Conservation (phyloP, 2,888 invertebrate genomes). For the Morpho deidamia region DNA sequence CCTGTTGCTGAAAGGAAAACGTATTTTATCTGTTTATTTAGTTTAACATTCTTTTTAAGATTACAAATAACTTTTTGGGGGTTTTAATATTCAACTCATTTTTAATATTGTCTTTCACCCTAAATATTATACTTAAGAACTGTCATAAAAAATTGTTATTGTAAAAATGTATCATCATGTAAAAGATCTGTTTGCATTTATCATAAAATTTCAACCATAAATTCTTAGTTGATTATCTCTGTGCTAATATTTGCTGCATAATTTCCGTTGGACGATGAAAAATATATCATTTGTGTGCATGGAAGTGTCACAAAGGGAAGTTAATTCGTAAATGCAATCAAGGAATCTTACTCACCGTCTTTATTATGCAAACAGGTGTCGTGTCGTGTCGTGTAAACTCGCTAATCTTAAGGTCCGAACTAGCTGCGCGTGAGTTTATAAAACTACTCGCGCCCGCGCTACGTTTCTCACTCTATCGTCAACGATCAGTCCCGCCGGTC, state of each 20-base stretch:
- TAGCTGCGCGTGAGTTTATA: constrained; percentile 51
- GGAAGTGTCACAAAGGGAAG: constrained; percentile 5
- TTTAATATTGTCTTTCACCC: no score
- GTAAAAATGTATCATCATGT: no score
- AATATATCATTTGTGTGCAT: not conserved
- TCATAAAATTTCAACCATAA: no score
- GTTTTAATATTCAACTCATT: no score
- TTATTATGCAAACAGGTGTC: constrained; percentile 11
- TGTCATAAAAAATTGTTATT: no score
- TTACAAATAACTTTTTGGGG: no score
- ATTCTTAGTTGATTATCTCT: not conserved
- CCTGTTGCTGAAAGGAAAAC: no score
- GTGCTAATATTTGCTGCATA: not conserved
- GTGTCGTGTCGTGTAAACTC: constrained; percentile 24
- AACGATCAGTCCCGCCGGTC: constrained; percentile 46
- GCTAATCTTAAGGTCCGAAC: constrained; percentile 35
- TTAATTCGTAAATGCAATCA: not conserved
- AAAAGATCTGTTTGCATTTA: no score
- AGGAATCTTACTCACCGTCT: constrained; percentile 16
- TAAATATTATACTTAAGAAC: no score
- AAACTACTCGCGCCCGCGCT: constrained; percentile 50
- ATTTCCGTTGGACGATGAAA: not conserved
- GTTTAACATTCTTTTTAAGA: no score
- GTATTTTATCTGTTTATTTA: no score
- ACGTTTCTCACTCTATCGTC: constrained; percentile 60